Conservation (phyloP, 2,888 invertebrate genomes). For the Ophonus ardosiacus region DNA sequence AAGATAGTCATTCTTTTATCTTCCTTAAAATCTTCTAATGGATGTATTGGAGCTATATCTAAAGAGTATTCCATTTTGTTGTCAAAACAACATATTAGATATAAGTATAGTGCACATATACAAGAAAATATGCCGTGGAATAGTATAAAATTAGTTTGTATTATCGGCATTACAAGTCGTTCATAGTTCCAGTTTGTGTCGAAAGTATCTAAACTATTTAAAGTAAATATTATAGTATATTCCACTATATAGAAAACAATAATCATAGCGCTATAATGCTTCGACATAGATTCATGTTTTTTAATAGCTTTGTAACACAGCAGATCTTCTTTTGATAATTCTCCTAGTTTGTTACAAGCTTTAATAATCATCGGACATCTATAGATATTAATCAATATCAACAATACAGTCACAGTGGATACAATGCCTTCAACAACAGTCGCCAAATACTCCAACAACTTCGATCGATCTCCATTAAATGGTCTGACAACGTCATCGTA, state of each 20-base stretch:
- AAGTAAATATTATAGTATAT: constrained; percentile 67
- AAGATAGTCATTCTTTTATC: neutral
- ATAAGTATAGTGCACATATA: constrained; percentile 32
- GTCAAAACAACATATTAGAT: constrained; percentile 72
- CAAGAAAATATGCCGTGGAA: constrained; percentile 67
- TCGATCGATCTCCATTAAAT: constrained; percentile 22
- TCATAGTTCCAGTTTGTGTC: constrained; percentile 69
- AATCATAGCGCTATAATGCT: neutral
- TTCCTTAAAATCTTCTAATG: constrained; percentile 67
- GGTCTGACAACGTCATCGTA: constrained; percentile 12
- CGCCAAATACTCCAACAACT: constrained; percentile 26
- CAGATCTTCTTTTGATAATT: constrained; percentile 70
- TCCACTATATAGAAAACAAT: constrained; percentile 66
- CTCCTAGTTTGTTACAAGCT: constrained; percentile 69
- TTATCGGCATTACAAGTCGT: constrained; percentile 69
- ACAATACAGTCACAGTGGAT: constrained; percentile 68
- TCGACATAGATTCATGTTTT: constrained; percentile 58
- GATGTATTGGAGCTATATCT: constrained; percentile 72
- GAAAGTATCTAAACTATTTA: constrained; percentile 70
- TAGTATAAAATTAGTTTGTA: constrained; percentile 70
- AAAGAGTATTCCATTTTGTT: constrained; percentile 71
- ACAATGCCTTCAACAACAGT: constrained; percentile 22
- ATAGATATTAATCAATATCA: constrained; percentile 69
- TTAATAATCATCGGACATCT: constrained; percentile 70
- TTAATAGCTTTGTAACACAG: constrained; percentile 71